Evolutionary conservation across 2,113 vertebrate species (phyloP), one percentile per base, ranked within the genome.

Genomic region (Corythornis madagascariensis): DNA sequence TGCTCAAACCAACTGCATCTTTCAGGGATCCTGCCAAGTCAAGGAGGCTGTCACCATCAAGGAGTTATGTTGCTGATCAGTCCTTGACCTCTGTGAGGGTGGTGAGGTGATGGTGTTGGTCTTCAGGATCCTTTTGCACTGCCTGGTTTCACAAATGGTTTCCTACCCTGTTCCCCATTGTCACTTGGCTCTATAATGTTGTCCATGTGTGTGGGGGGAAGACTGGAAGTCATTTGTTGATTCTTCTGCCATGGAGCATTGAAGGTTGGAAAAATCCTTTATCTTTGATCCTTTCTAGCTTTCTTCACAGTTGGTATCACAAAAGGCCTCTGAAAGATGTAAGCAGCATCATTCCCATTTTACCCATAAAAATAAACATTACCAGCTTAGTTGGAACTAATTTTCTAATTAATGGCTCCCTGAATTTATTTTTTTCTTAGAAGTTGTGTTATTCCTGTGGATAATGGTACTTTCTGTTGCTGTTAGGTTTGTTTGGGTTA

Each of bases 391-490:
- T 63, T 77, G 61, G 56, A 95, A 77, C 52, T 80, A 59, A 86
- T 94, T 91, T 92, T 31, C 72, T 91, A 89, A 83, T 88, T 89
- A 88, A 85, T 74, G 47, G 35, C 52, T 86, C 69, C 67, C 56
- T 7, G 43, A 24, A 71, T 59, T 89, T 73, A 25, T 83, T 45
- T 17, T 81, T 73, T 70, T 50, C 76, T 93, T 59, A 71, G 83
- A 83, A 90, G 52, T 43, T 29, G 28, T 60, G 43, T 55, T 66
- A 29, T 83, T 92, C 73, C 56, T 67, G 66, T 2, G 6, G 77
- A 66, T 81, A 93, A 47, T 67, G 90, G 42, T 60, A 40, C 43
- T 85, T 91, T 50, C 28, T 80, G 69, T 59, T 82, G 66, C 43
- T 67, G 29, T 91, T 86, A 70, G 43, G 35, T 52, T 90, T 1